Conservation (phyloP, 1,140 invertebrate species). For the Helicoverpa armigera region DNA sequence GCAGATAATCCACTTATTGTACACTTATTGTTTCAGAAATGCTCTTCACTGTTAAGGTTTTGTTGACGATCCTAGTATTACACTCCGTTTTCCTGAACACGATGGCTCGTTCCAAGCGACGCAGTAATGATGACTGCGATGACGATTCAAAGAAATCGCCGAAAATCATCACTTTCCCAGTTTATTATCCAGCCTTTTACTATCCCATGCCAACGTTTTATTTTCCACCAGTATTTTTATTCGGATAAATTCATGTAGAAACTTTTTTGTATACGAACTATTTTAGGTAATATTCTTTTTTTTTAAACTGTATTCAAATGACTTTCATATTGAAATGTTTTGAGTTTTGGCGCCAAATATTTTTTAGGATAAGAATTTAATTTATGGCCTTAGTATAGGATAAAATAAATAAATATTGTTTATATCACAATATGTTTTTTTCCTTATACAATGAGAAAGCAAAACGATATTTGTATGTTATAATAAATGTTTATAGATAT, state of each 20-base stretch:
- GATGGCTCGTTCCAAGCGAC: background rate
- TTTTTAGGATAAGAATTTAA: background rate
- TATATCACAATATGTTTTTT: background rate
- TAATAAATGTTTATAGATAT: constrained; percentile 3
- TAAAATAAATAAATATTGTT: background rate
- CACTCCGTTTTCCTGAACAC: background rate
- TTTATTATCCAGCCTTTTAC: constrained; percentile 52
- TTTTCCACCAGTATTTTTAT: background rate
- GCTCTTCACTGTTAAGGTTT: background rate
- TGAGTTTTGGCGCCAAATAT: background rate
- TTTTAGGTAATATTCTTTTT: background rate
- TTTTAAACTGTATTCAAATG: background rate
- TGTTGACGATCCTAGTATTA: background rate
- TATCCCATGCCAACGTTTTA: background rate
- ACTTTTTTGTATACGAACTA: no score
- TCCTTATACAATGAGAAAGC: background rate
- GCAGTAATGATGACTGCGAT: background rate
- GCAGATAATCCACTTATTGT: no score
- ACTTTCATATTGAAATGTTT: constrained; percentile 11
- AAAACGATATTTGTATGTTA: background rate
- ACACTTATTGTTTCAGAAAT: constrained; percentile 25
- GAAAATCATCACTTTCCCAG: constrained; percentile 28
- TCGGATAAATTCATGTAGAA: background rate
- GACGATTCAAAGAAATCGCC: background rate
- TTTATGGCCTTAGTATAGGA: background rate